A percentile compares a stretch with the other conserved stretches of the same genome.
Conservation (phyloP, 2,113 vertebrate species). For the Clarias gariepinus region DNA sequence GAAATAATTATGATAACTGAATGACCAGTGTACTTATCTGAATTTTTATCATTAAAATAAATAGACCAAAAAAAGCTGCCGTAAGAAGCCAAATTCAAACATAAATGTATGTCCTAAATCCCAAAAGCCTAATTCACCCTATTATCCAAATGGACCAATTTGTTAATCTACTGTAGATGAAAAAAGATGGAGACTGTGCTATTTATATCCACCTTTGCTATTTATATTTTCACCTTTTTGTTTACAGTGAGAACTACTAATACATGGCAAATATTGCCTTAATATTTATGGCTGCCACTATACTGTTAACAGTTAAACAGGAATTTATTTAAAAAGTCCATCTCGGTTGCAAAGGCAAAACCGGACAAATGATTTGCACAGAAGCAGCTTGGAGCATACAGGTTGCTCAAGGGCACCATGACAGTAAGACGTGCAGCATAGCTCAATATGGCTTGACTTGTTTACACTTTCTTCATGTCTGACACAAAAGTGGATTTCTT, state of each 20-base stretch:
- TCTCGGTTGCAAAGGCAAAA: not conserved
- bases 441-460: slow-evolving; percentile 4
- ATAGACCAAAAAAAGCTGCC: not conserved
- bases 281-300: no score
- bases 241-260: no score
- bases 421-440: not conserved
- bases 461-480: not conserved
- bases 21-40: not conserved
- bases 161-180: slow-evolving; percentile 20
- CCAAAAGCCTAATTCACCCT: not conserved
- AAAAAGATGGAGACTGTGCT: slow-evolving; percentile 4
- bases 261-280: no score
- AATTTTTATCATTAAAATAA: not conserved
- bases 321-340: not conserved
- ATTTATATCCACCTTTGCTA: not conserved
- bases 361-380: not conserved
- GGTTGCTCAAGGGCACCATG: not conserved
- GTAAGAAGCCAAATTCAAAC: not conserved
- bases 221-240: no score
- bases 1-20: not conserved
- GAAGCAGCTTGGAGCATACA: slow-evolving; percentile 20
- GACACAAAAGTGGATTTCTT: not conserved
- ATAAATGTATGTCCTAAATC: not conserved
- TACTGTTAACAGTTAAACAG: not conserved
- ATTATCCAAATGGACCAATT: slow-evolving; percentile 13